These are phyloP conservation scores for Xenentodon cancila DNA, from an alignment of 2,797 vertebrate species.

Conservation along the genomic window DNA sequence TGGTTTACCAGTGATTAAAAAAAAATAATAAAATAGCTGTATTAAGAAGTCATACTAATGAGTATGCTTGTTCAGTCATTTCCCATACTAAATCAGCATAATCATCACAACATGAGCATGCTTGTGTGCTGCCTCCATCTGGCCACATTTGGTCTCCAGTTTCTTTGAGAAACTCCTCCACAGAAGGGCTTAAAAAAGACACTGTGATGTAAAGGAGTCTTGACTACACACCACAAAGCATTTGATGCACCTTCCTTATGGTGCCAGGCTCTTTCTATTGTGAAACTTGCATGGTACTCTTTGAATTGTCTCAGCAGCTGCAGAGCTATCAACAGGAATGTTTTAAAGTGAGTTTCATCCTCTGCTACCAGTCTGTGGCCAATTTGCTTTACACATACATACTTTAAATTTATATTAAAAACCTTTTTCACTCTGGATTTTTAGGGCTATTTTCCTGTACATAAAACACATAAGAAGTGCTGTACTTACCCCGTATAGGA, in stretches of 20 bases:
- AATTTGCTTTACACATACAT: not conserved
- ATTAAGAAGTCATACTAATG: conserved; percentile 10
- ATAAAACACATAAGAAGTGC: not conserved
- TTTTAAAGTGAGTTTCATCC: too few relatives aligned
- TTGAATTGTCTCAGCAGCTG: conserved; percentile 18
- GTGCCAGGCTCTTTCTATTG: conserved; percentile 41
- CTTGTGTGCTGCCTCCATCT: conserved; percentile 55
- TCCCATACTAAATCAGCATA: conserved; percentile 38
- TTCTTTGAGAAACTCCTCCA: conserved; percentile 16
- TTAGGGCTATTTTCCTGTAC: not conserved
- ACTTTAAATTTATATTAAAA: conserved; percentile 1
- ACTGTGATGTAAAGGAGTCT: conserved; percentile 32
- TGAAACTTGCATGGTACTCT: conserved; percentile 31
- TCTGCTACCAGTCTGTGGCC: not conserved
- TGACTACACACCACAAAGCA: conserved; percentile 39
- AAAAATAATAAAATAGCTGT: conserved; percentile 19
- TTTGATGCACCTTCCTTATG: conserved; percentile 25
- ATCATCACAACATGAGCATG: conserved; percentile 34
- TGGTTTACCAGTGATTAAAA: conserved; percentile 21
- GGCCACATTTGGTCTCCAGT: conserved; percentile 32
- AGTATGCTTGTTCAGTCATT: conserved; percentile 42
- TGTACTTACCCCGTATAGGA: not conserved
- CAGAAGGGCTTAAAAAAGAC: conserved; percentile 6
- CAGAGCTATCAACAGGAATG: not conserved
- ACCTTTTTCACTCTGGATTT: not conserved